phyloP scores from a whole-genome alignment of 2,888 invertebrate species.

The Colletes collaris region DNA sequence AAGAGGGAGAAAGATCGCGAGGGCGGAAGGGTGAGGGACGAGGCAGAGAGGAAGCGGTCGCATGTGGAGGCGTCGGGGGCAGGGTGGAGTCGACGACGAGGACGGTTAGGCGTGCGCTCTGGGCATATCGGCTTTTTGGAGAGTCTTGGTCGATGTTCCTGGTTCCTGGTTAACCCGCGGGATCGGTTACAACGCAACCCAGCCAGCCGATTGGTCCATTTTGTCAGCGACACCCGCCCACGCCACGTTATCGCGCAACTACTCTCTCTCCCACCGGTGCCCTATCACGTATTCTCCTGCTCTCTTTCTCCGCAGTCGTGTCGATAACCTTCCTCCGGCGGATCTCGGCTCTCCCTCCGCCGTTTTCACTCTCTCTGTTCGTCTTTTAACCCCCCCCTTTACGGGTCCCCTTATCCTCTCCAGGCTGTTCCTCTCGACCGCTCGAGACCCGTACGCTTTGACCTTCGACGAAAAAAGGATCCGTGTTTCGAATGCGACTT shows the following conservation, averaged over 20 bases:
- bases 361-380: not conserved
- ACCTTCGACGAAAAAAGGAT: constrained; percentile 63
- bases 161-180: constrained; percentile 81
- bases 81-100: constrained; percentile 73
- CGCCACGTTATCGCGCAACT: constrained; percentile 76
- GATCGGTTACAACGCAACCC: constrained; percentile 80
- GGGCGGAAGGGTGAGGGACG: constrained; percentile 8
- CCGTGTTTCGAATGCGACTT: constrained; percentile 59
- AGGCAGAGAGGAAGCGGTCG: constrained; percentile 57
- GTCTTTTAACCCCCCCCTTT: constrained; percentile 9
- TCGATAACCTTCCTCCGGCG: constrained; percentile 60
- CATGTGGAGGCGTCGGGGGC: constrained; percentile 59
- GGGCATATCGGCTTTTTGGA: constrained; percentile 73
- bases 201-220: constrained; percentile 80
- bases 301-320: constrained; percentile 33
- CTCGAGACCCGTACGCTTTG: constrained; percentile 42
- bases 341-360: constrained; percentile 13
- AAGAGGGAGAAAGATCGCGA: not conserved
- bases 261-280: constrained; percentile 37
- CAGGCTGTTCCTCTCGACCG: not conserved
- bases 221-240: constrained; percentile 83
- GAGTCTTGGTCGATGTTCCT: constrained; percentile 76
- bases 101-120: constrained; percentile 76
- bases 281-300: not conserved
- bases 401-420: constrained; percentile 9